Base-by-base conservation (phyloP, 2,113 vertebrate species). In the Hydrochoerus hydrochaeris region DNA sequence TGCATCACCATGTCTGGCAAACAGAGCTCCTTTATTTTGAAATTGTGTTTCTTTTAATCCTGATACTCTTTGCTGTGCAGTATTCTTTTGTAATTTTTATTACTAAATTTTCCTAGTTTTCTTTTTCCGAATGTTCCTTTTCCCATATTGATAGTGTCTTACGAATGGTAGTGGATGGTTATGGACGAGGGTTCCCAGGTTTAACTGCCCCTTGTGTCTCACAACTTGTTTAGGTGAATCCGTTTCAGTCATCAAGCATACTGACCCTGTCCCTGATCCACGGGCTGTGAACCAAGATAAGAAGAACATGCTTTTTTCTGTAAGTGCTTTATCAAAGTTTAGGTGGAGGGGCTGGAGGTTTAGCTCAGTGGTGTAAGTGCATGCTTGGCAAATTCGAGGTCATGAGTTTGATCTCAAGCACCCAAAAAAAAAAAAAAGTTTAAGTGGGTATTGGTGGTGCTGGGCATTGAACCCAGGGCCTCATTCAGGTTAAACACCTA, bases 291-390 rank as follows among this genome's bases (percentile, higher is more conserved):
- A 99, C 97, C 99, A 99, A 95, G 99, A 99, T 98, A 99, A 99
- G 97, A 99, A 99, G 99, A 99, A 99, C 98, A 99, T 99, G 99
- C 99, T 99, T 49, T 99, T 99, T 98, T 99, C 99, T 97, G 99
- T 99, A 98, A 99, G 99, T 99, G 85, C 26, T 0, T 88, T 38
- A 32, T 77, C 49, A 83, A 11, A n/a, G 54, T 46, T 78, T 49
- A 49, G 75, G 26, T 20, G n/a, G n/a, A n/a, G n/a, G n/a, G n/a
- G n/a, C n/a, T n/a, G n/a, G n/a, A n/a, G n/a, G n/a, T n/a, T n/a
- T n/a, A n/a, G n/a, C n/a, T n/a, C n/a, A n/a, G n/a, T n/a, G n/a
- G n/a, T n/a, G n/a, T n/a, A n/a, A n/a, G n/a, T n/a, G n/a, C n/a
- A n/a, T n/a, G n/a, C n/a, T n/a, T n/a, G n/a, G n/a, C n/a, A n/a